Evolutionary conservation across 2,797 vertebrate species (phyloP), one percentile per base, ranked within the genome.

Genomic region (Cyclopterus lumpus): DNA sequence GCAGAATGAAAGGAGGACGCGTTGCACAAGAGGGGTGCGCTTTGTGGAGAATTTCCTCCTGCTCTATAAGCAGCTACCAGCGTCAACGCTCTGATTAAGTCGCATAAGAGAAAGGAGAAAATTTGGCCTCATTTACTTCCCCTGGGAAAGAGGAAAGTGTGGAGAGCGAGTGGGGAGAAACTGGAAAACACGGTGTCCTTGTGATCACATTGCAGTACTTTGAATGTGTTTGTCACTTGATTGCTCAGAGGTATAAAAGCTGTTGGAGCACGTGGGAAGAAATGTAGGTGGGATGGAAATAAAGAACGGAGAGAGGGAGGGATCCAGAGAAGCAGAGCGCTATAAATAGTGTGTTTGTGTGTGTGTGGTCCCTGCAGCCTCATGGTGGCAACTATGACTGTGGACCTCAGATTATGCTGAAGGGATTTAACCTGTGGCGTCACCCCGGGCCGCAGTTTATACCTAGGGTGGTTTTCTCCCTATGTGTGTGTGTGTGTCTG

Each of bases 401-500:
- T 86, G 87, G 9, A 44, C 87, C 85, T 90, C 88, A 94, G 94
- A 95, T 95, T 95, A 95, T 82, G 85, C 91, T 89, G 89, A 92
- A 89, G 85, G 91, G 91, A 94, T 94, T 95, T 87, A 91, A 94
- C 93, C 85, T 92, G 92, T 94, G 86, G 91, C 88, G 85, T 95
- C 93, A 95, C 89, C 91, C 81, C 87, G 86, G 92, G 91, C 93
- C 91, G 91, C 91, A 93, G 91, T 91, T 77, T 95, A 91, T 88
- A 84, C 71, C 83, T 81, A 57, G 88, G 82, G 73, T 88, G 88
- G 70, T 82, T 86, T 55, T 75, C 51, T 78, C 67, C 69, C 58
- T 55, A 48, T 38, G 49, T 71, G 68, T 71, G 79, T 42, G 49
- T 73, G 69, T 70, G 80, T 84, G 89, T 84, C 20, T 59, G 48